Evolutionary conservation across 2,113 vertebrate species (phyloP), one percentile per base, ranked within the genome.

Genomic region (Maccullochella peelii): DNA sequence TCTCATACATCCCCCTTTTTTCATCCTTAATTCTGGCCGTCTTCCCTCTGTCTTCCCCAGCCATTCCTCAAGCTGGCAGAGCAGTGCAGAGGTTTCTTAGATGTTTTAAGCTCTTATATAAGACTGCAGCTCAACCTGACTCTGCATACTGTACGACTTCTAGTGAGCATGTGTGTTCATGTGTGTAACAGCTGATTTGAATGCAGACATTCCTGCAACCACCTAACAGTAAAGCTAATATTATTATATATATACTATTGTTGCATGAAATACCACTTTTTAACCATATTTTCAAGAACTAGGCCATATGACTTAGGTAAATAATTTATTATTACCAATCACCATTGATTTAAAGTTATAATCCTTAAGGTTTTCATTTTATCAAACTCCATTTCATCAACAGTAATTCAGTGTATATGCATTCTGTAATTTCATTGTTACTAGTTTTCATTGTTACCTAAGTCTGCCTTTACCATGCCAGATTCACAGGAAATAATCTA

Each of bases 51-150:
- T 80, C 63, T 62, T 82, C 18, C 27, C 30, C 79, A 79, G 58
- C 52, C 36, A 49, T n/a, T n/a, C n/a, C 77, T 68, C 72, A 76
- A 21, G 23, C 87, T 76, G 69, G 66, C 82, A 80, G 71, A 80
- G 86, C 75, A 62, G 55, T 42, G 67, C 86, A 61, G 73, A 79
- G 52, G 30, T 77, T 84, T 82, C 73, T 91, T 68, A 67, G 83
- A 83, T 85, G 81, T 75, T 92, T 78, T 58, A 73, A 76, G 77
- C 62, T 91, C 59, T 93, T 91, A 92, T 55, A 84, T 87, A 90
- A 92, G 65, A 89, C 85, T 89, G 90, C 91, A 86, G 88, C 68
- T 90, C 82, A 75, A n/a, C 74, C 83, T 54, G 66, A 80, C 82
- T 79, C 62, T 82, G 82, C 83, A 80, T 67, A 78, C 67, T 84